phyloP scores from a whole-genome alignment of 2,113 vertebrate genomes.

The Tetrax tetrax region DNA sequence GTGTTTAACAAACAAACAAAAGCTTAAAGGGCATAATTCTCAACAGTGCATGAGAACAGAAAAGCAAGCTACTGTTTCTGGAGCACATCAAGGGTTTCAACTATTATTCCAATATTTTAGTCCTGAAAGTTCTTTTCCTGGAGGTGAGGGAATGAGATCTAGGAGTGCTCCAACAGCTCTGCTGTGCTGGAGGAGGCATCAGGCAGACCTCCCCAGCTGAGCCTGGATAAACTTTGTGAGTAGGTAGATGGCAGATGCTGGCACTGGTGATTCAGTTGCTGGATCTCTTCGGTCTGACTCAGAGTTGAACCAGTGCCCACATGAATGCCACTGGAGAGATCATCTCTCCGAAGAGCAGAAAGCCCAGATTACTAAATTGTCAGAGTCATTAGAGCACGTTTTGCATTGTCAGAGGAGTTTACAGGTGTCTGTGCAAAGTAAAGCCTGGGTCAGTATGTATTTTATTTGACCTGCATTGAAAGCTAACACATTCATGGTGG shows the following conservation, averaged over 20 bases:
- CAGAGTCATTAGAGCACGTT: background rate
- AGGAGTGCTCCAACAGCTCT: background rate
- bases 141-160: fast-evolving
- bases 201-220: background rate
- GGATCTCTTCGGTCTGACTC: background rate
- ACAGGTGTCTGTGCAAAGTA: background rate
- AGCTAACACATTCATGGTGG: background rate
- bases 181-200: background rate
- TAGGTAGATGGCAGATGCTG: background rate
- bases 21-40: background rate
- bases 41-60: background rate
- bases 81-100: background rate
- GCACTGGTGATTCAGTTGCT: background rate
- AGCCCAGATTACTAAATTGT: background rate
- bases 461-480: fast-evolving
- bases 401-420: background rate
- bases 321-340: fast-evolving
- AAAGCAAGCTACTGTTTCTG: background rate
- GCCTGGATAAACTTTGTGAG: background rate
- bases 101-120: background rate
- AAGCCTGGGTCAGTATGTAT: fast-evolving
- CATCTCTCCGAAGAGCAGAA: background rate
- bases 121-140: background rate
- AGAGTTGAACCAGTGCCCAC: background rate
- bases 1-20: background rate